Conservation (phyloP, 2,888 invertebrate species). For the Odontocolon sp. region DNA sequence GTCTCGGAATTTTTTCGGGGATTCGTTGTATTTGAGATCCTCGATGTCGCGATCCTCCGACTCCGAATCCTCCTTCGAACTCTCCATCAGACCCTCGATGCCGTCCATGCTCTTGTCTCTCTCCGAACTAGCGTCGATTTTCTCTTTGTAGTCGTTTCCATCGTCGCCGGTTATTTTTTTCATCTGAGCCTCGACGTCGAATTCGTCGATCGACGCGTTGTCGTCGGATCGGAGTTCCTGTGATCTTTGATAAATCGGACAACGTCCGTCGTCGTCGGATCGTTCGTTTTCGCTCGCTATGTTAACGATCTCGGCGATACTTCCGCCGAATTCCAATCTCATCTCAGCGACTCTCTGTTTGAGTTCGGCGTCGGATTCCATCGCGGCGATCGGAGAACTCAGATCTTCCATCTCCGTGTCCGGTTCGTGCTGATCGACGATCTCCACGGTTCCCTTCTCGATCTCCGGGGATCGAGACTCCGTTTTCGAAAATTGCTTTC, state of each 20-base stretch:
- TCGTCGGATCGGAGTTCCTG: slow-evolving; percentile 70
- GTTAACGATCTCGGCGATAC: slow-evolving; percentile 67
- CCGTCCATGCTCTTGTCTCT: slow-evolving; percentile 76
- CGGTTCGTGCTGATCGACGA: slow-evolving; percentile 75
- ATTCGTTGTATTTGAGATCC: slow-evolving; percentile 46
- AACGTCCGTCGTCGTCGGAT: slow-evolving; percentile 65
- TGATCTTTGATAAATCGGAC: slow-evolving; percentile 56
- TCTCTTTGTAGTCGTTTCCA: slow-evolving; percentile 78
- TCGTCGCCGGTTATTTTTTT: slow-evolving; percentile 79
- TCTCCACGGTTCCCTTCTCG: slow-evolving; percentile 79
- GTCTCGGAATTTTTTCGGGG: slow-evolving; percentile 17
- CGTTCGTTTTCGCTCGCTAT: slow-evolving; percentile 67
- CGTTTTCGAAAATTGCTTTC: slow-evolving; percentile 48
- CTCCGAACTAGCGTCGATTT: slow-evolving; percentile 72
- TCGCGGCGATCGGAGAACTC: slow-evolving; percentile 76
- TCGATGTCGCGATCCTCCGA: slow-evolving; percentile 61
- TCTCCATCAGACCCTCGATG: slow-evolving; percentile 78
- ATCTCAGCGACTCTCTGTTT: slow-evolving; percentile 81
- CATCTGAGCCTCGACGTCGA: slow-evolving; percentile 79
- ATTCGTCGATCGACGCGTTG: slow-evolving; percentile 76
- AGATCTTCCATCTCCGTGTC: slow-evolving; percentile 80
- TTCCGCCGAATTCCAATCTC: slow-evolving; percentile 80
- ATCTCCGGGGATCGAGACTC: slow-evolving; percentile 53
- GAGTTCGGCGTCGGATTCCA: slow-evolving; percentile 80
- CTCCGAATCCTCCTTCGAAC: slow-evolving; percentile 78